Base-by-base conservation (phyloP, 2,113 vertebrate genomes). In the Oreochromis aureus region DNA sequence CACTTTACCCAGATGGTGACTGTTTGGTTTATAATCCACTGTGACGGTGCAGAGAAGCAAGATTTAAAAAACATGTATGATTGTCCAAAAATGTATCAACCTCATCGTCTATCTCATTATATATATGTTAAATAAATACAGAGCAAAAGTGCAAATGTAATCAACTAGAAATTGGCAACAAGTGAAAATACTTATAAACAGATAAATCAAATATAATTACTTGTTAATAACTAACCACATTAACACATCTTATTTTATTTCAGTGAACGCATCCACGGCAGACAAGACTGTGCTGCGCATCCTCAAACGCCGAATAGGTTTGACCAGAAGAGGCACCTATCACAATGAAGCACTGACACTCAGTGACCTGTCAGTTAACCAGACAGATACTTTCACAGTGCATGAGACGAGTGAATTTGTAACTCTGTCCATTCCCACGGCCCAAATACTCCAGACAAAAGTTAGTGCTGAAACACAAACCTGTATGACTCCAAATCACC, bases 281-380 rank as follows among this genome's bases (percentile, higher is more conserved):
- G 71, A 51, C 1, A 32, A 51, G 71, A 94, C 95, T 15, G 87
- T 91, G 4, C 69, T 96, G 53, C 90, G 94, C 76, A 94, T 96
- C 89, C 95, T 96, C 79, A 96, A 96, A 89, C 91, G 92, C 1
- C 91, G 87, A 22, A 93, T 94, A 92, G 96, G 95, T 48, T 85
- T 96, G 88, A 95, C 95, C 39, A 94, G 93, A 87, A 94, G 96
- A 90, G 95, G 95, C 9, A 87, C 90, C 18, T 3, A 24, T 27
- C 61, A 63, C 7, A 56, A 61, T 5, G 92, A 95, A 32, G 36
- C 63, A 41, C 91, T 96, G 83, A 94, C 93, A 7, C 73, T 95
- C 53, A 94, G 80, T 8, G 55, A 84, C 24, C 87, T 96, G 89
- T 66, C 4, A 1, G 89, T 95, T 51, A 89, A 66, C 22, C 95